Conservation (phyloP, 2,888 invertebrate species). For the Eretmocerus hayati region DNA sequence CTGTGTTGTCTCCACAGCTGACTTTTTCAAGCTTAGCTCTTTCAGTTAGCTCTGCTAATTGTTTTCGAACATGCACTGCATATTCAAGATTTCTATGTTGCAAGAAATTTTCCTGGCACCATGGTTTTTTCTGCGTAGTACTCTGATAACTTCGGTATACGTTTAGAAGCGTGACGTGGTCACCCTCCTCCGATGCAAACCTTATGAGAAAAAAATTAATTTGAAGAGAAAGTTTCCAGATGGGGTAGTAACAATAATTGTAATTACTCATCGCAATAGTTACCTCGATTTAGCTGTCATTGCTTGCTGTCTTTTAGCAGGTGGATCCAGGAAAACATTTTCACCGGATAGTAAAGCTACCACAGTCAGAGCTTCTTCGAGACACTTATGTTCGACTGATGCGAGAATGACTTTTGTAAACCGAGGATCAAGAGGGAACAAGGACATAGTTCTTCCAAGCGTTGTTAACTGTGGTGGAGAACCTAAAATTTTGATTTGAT, state of each 20-base stretch:
- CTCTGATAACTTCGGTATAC: slow-evolving; percentile 74
- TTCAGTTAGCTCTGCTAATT: slow-evolving; percentile 54
- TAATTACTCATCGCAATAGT: background rate
- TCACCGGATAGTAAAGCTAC: slow-evolving; percentile 86
- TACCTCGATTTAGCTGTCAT: slow-evolving; percentile 57
- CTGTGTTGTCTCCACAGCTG: slow-evolving; percentile 39
- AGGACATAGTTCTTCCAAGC: slow-evolving; percentile 77
- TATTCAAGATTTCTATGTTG: slow-evolving; percentile 76
- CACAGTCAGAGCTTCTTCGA: slow-evolving; percentile 77
- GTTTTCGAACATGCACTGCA: slow-evolving; percentile 72
- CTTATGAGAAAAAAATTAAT: slow-evolving; percentile 45
- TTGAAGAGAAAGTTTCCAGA: too few species aligned
- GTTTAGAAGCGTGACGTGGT: slow-evolving; percentile 86
- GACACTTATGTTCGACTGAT: slow-evolving; percentile 68
- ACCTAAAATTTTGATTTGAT: slow-evolving; percentile 27
- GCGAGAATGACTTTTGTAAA: slow-evolving; percentile 74
- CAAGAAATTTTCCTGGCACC: slow-evolving; percentile 87
- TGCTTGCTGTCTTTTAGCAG: slow-evolving; percentile 71
- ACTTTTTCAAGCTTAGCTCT: slow-evolving; percentile 40
- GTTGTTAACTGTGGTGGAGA: slow-evolving; percentile 62
- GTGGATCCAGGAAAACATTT: slow-evolving; percentile 69
- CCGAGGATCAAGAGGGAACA: slow-evolving; percentile 87
- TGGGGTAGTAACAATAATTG: too few species aligned
- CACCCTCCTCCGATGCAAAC: slow-evolving; percentile 80
- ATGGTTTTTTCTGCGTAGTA: slow-evolving; percentile 64